Conservation (phyloP, 1,140 invertebrate genomes). For the Panagrolaimus sp. region DNA sequence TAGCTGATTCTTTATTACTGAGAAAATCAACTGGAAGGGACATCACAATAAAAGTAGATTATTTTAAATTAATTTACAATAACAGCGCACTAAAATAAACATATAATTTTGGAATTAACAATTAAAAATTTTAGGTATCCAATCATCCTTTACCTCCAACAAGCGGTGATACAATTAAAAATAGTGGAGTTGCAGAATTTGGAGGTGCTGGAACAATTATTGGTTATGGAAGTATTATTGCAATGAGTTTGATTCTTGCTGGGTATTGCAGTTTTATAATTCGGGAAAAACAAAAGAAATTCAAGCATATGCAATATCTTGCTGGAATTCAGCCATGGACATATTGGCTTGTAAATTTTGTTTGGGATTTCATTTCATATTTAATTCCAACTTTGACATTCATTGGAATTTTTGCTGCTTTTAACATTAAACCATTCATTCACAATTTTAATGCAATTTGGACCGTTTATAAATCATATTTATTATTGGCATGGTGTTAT, state of each 20-base stretch:
- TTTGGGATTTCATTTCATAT: slow-evolving; percentile 66
- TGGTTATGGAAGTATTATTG: slow-evolving; percentile 19
- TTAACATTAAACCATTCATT: slow-evolving; percentile 29
- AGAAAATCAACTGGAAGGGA: too few species aligned
- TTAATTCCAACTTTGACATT: slow-evolving; percentile 18
- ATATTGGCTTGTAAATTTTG: slow-evolving; percentile 65
- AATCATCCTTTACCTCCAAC: slow-evolving; percentile 30
- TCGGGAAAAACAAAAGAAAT: slow-evolving; percentile 28
- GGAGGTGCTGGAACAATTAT: slow-evolving; percentile 17
- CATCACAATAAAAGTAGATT: not conserved
- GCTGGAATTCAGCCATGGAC: slow-evolving; percentile 64
- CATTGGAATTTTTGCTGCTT: slow-evolving; percentile 30
- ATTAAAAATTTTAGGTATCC: too few species aligned
- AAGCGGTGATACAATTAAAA: slow-evolving; percentile 26
- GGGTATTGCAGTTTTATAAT: slow-evolving; percentile 23
- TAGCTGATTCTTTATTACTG: slow-evolving; percentile 24
- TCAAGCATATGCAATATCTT: slow-evolving; percentile 69
- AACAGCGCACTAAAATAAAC: too few species aligned
- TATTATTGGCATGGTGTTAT: slow-evolving; percentile 41
- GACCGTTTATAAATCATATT: slow-evolving; percentile 21
- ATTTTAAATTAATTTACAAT: too few species aligned
- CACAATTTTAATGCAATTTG: slow-evolving; percentile 18
- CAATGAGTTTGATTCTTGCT: slow-evolving; percentile 22
- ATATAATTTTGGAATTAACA: too few species aligned
- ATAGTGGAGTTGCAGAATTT: not conserved